Base-by-base conservation (phyloP, 2,797 vertebrate genomes). In the Lutjanus argentimaculatus region DNA sequence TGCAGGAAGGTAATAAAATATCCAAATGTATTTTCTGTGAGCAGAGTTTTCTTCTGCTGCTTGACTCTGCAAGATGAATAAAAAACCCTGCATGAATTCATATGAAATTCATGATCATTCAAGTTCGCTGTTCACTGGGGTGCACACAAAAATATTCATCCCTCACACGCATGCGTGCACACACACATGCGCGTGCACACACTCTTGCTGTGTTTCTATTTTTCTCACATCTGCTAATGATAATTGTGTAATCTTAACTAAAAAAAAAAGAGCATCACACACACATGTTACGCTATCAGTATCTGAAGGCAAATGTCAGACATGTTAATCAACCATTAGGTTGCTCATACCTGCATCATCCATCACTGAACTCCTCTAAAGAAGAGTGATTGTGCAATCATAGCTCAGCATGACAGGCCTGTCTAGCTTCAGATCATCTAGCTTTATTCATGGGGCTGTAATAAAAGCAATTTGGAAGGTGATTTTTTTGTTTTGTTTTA, bases 81-180 rank as follows among this genome's bases (percentile, higher is more conserved):
- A 53, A 53, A 62, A 62, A 21, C 14, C 6, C 51, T 30, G 3
- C 22, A 36, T 45, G 57, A 68, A 43, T 61, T 61, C 36, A 61
- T 53, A n/a, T 43, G 11, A 61, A 61, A 61, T 68, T 61, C 56
- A 68, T 11, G 30, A 25, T 52, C 21, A 21, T 53, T 62, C 22
- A 62, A 2, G 68, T 30, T 7, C 1, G 2, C 36, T 13, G 46
- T 42, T 30, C n/a, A 9, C 46, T 17, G 13, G 11, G 21, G 16
- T 52, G 55, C 36, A 15, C 12, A 36, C 17, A 30, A 22, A 42
- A 72, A 62, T 42, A 52, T 22, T 43, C 9, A 45, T 19, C 16
- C 67, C 9, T 4, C 19, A 19, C 45, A 59, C 22, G n/a, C 8
- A 16, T n/a, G n/a, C n/a, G n/a, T n/a, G n/a, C n/a, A n/a, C 15